phyloP scores from a whole-genome alignment of 2,888 invertebrate genomes.

The Ophion obscuratus region DNA sequence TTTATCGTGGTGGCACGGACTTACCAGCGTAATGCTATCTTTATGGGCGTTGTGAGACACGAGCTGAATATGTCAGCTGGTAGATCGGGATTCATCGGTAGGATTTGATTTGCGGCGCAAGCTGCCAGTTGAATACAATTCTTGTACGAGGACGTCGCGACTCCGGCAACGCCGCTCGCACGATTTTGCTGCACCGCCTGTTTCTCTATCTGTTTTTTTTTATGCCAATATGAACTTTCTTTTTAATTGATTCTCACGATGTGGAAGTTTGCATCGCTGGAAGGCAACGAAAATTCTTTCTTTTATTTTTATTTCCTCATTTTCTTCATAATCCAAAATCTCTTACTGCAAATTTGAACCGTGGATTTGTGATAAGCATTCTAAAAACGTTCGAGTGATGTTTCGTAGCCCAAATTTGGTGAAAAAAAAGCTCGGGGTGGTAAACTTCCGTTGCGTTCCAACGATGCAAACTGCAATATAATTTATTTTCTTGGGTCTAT shows the following conservation, averaged over 20 bases:
- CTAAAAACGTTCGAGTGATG: no score
- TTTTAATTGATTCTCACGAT: not conserved
- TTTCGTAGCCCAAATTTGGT: no score
- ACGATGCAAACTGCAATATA: no score
- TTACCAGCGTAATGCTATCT: conserved; percentile 96
- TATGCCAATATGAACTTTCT: not conserved
- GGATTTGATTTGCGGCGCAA: conserved; percentile 95
- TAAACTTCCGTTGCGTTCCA: no score
- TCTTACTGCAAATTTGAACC: no score
- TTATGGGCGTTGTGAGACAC: conserved; percentile 99
- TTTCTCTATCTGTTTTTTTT: conserved; percentile 77
- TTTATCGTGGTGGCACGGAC: conserved; percentile 39
- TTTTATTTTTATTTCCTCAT: no score
- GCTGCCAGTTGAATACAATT: conserved; percentile 99
- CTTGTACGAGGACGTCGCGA: conserved; percentile 88
- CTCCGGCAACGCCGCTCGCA: conserved; percentile 77
- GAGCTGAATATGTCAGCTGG: conserved; percentile 99
- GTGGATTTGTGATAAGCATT: no score
- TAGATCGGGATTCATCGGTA: conserved; percentile 98
- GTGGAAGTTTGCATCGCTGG: no score
- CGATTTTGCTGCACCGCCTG: conserved; percentile 81
- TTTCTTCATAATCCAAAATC: no score
- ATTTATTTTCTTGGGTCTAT: no score
- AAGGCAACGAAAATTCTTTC: no score
- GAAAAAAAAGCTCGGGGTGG: no score